Conservation (phyloP, 2,113 vertebrate species). For the Podocnemis expansa region DNA sequence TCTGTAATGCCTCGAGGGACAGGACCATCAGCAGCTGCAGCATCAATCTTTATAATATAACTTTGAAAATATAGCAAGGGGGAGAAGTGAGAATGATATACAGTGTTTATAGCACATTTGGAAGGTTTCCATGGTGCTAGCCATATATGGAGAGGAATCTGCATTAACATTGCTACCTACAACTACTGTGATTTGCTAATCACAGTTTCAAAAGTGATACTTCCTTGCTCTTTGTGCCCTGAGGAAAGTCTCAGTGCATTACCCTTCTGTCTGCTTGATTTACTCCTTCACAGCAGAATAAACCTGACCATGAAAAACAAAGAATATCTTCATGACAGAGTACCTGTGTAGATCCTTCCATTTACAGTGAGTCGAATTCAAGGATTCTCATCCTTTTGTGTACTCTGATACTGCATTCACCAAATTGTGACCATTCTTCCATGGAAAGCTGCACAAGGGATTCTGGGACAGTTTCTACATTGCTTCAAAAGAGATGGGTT, state of each 20-base stretch:
- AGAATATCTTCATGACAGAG: neutral
- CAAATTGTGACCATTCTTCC: neutral
- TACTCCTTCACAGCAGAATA: slow-evolving; percentile 9
- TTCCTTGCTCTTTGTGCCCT: neutral
- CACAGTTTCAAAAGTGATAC: neutral
- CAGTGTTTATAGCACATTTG: neutral
- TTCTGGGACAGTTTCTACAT: accelerated
- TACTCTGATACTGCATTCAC: accelerated
- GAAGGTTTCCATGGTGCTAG: neutral
- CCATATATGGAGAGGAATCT: neutral
- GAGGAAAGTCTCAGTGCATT: neutral
- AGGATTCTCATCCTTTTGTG: neutral
- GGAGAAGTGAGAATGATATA: neutral
- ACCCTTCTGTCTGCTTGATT: neutral
- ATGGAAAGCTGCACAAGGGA: neutral
- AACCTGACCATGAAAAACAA: neutral
- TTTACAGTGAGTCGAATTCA: neutral
- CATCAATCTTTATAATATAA: neutral
- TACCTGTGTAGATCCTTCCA: neutral
- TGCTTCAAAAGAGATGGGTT: neutral
- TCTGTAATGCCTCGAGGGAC: slow-evolving; percentile 30
- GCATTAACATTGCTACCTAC: neutral
- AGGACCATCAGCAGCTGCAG: neutral
- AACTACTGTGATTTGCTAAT: neutral
- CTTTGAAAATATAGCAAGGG: slow-evolving; percentile 30